Evolutionary conservation across 2,888 invertebrate genomes (phyloP).

Genomic region (Sepiola atlantica): DNA sequence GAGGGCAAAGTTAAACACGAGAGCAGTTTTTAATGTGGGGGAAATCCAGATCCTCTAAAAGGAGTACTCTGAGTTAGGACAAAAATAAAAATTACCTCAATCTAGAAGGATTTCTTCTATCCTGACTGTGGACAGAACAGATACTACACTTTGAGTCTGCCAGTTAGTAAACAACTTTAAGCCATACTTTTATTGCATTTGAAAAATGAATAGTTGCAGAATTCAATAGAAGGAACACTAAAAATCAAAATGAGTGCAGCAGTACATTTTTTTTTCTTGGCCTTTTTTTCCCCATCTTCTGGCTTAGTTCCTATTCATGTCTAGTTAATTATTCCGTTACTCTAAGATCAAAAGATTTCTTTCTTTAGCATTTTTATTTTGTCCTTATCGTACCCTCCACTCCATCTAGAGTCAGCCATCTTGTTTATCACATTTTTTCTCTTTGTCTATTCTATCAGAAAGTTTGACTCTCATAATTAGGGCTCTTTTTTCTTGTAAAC

Average conservation of each 20-base stretch:
- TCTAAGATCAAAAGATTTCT: neutral
- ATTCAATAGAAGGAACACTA: neutral
- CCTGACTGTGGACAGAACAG: too few relatives aligned
- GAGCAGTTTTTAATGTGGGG: too few relatives aligned
- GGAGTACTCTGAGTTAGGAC: too few relatives aligned
- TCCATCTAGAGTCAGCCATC: neutral
- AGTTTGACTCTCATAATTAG: neutral
- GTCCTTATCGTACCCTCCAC: neutral
- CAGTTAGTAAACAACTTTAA: neutral
- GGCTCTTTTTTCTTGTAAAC: neutral
- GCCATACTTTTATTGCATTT: neutral
- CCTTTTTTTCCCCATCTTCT: neutral
- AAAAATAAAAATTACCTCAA: too few relatives aligned
- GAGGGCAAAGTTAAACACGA: too few relatives aligned
- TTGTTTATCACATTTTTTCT: neutral
- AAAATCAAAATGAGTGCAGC: neutral
- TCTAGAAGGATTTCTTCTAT: too few relatives aligned
- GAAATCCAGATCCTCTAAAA: too few relatives aligned
- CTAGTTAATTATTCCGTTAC: neutral
- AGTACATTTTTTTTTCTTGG: neutral
- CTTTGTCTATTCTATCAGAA: neutral
- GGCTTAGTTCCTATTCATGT: conserved; percentile 4
- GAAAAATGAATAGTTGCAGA: neutral
- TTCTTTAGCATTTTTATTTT: neutral
- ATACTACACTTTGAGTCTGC: neutral